Evolutionary conservation across 2,797 vertebrate species (phyloP).

Genomic region (Argya squamiceps): DNA sequence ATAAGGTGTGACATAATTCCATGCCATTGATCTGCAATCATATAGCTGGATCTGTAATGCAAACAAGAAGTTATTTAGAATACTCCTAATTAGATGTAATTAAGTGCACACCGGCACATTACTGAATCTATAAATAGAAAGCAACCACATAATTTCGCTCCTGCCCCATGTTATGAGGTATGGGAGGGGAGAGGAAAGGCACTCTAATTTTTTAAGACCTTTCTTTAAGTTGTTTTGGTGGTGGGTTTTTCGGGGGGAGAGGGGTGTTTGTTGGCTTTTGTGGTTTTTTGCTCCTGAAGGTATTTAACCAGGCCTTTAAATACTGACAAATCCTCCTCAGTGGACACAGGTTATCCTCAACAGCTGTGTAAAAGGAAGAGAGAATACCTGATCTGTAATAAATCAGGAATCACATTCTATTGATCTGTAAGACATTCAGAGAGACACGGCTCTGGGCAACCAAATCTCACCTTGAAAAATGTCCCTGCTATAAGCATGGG

Average conservation of each 20-base stretch:
- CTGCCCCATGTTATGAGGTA: not conserved
- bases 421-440: not conserved
- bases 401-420: not conserved
- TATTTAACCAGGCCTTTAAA: not conserved
- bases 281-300: not conserved
- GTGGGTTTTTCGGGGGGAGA: fast-evolving
- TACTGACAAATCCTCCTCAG: not conserved
- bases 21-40: constrained; percentile 8
- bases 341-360: not conserved
- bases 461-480: not conserved
- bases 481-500: not conserved
- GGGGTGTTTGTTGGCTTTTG: not conserved
- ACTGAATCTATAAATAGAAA: constrained; percentile 11
- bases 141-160: not conserved
- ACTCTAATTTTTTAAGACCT: not conserved
- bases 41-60: constrained; percentile 6
- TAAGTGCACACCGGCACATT: not conserved
- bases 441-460: not conserved
- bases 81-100: constrained; percentile 2
- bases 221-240: not conserved
- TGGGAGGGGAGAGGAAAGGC: not conserved
- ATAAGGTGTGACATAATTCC: not conserved
- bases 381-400: not conserved
- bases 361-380: not conserved
- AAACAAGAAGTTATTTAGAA: constrained; percentile 46